Evolutionary conservation across 2,797 vertebrate genomes (phyloP), one percentile per base, ranked within the genome.

Genomic region (Falco peregrinus): DNA sequence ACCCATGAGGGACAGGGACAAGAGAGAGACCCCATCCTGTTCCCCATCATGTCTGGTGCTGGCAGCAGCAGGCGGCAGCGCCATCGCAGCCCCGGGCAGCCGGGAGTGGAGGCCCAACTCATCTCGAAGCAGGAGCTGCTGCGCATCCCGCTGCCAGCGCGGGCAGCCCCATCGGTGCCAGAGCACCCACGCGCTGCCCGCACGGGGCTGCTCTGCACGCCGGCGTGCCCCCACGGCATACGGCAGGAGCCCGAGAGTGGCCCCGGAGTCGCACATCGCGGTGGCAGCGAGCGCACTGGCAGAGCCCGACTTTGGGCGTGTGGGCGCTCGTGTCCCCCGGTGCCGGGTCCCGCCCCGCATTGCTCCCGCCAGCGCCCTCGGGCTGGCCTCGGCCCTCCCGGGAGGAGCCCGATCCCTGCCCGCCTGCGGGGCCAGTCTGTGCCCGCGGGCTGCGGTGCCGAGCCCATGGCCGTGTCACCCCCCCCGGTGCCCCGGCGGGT

Each of bases 81-180:
- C 50, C 26, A 9, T 7, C 11, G 2, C 15, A 9, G 35, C 37
- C 31, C 45, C 14, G 5, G 47, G n/a, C n/a, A 29, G n/a, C 20
- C 16, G 5, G 13, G 41, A 15, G 11, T 14, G 41, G 41, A 41
- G 41, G 41, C 41, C 41, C 41, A 41, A 41, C 41, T 41, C 41
- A 15, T 41, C 41, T n/a, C 39, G 13, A 41, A 4, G 24, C 37
- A 17, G 60, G 59, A 41, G 37, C 29, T 41, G 74, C 57, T 9
- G 3, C 2, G 1, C 2, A 7, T 31, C 16, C 28, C 43, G 15
- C 33, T 10, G 25, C n/a, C 41, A 26, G 17, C 31, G 9, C 20
- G 65, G 65, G 65, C 24, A 35, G 24, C 45, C 19, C 65, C 26
- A 16, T 21, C 54, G 10, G 3, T 11, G 11, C 50, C 5, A 2